Evolutionary conservation across 1,140 invertebrate species (phyloP).

Genomic region (Neodiprion lecontei): DNA sequence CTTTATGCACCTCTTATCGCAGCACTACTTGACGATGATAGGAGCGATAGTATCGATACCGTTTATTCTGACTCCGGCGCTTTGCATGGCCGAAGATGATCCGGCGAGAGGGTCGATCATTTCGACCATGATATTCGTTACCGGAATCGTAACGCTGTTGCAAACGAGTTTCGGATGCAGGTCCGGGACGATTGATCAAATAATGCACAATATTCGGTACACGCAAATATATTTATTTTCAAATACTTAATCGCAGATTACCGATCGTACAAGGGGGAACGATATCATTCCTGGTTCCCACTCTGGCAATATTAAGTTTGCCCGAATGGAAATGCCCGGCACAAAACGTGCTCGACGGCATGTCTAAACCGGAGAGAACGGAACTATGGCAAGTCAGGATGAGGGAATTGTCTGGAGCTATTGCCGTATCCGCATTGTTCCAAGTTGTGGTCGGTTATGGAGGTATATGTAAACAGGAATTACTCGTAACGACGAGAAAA

Average conservation of each 20-base stretch:
- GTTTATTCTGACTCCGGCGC: constrained; percentile 79
- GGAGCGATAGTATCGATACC: constrained; percentile 86
- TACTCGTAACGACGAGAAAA: too few species aligned
- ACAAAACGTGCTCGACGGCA: constrained; percentile 60
- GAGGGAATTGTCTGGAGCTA: constrained; percentile 85
- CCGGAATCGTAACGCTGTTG: constrained; percentile 81
- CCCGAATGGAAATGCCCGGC: constrained; percentile 81
- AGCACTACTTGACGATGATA: constrained; percentile 91
- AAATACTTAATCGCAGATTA: constrained; percentile 56
- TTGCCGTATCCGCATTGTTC: constrained; percentile 80
- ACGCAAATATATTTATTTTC: neutral
- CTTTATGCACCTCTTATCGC: constrained; percentile 19
- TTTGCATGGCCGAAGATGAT: constrained; percentile 84
- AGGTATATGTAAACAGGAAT: constrained; percentile 43
- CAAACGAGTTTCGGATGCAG: constrained; percentile 85
- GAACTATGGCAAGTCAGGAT: constrained; percentile 81
- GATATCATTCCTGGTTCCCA: constrained; percentile 85
- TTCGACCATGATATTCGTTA: constrained; percentile 88
- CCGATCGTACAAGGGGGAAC: constrained; percentile 82
- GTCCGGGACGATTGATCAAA: constrained; percentile 48
- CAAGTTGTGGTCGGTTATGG: constrained; percentile 78
- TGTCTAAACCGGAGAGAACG: constrained; percentile 66
- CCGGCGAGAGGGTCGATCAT: constrained; percentile 82
- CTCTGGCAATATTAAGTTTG: constrained; percentile 80
- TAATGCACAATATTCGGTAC: constrained; percentile 5